Conservation (phyloP, 37 sponge, comb jelly and placozoan genomes). For the Mnemiopsis leidyi region DNA sequence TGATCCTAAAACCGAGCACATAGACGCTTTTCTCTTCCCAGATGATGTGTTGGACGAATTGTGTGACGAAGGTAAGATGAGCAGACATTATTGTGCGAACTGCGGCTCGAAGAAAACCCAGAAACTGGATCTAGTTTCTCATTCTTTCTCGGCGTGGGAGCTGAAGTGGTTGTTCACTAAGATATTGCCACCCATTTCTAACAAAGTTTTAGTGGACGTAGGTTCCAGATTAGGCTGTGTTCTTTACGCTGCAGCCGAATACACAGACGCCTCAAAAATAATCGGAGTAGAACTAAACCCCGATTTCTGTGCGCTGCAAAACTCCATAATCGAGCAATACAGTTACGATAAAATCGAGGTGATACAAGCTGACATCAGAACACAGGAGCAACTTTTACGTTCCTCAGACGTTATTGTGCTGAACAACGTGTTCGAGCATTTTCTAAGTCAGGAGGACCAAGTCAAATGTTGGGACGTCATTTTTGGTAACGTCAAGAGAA, state of each 20-base stretch:
- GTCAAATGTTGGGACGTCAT: conserved; percentile 69
- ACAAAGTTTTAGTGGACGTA: conserved; percentile 68
- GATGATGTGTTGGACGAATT: conserved; percentile 66
- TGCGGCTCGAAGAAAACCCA: conserved; percentile 69
- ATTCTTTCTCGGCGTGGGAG: conserved; percentile 68
- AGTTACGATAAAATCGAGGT: conserved; percentile 54
- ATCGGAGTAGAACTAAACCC: conserved; percentile 69
- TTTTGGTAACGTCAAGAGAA: conserved; percentile 41
- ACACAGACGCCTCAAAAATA: conserved; percentile 55
- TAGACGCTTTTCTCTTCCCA: conserved; percentile 71
- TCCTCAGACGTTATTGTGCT: conserved; percentile 68
- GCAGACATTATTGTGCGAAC: conserved; percentile 68
- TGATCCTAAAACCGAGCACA: conserved; percentile 50
- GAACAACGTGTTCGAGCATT: conserved; percentile 73
- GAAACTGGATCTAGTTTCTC: conserved; percentile 67
- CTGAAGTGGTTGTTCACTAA: conserved; percentile 66
- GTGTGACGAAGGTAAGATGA: conserved; percentile 62
- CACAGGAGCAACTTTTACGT: conserved; percentile 63
- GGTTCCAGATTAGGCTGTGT: conserved; percentile 69
- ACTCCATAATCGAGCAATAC: conserved; percentile 40
- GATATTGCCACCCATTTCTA: conserved; percentile 66
- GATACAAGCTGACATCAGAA: conserved; percentile 64
- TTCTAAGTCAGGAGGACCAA: conserved; percentile 67
- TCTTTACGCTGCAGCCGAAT: conserved; percentile 66
- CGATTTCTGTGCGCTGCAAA: conserved; percentile 67